Base-by-base conservation (phyloP, 2,113 vertebrate species). In the Carassius carassius region DNA sequence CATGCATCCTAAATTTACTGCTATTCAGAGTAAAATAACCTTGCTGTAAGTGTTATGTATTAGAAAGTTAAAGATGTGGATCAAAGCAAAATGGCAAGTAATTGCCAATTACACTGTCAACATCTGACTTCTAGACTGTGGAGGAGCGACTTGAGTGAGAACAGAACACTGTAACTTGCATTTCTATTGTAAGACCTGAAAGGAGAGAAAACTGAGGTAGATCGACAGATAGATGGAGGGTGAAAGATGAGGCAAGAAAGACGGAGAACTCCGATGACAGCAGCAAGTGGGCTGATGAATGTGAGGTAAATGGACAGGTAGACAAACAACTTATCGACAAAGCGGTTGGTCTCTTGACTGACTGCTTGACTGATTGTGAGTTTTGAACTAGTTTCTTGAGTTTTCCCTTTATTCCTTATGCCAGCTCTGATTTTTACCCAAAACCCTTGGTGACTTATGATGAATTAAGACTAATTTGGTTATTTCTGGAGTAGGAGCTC, bases 301-400 rank as follows among this genome's bases (percentile, higher is more conserved):
- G 32, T 62, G 49, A 79, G 54, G 77, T 49, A 67, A 81, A 87
- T 82, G 62, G n/a, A 78, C 83, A 85, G 74, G 69, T 58, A 78
- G 37, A 63, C 78, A 79, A 85, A 81, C 83, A 84, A 41, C 70
- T 63, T 82, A 72, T 82, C 23, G 74, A 47, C 77, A 21, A 37
- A 69, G 21, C 62, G 47, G 76, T 85, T 73, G 60, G 78, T 63
- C 8, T 73, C 81, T 82, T 82, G 29, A 32, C 51, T 35, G 73
- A 44, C 54, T 12, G 69, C 37, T 35, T 49, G 41, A 85, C 70
- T 86, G 41, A 85, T 84, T 84, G 83, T 49, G 41, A 2, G 32
- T 32, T 78, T 74, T 84, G 23, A 47, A 47, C 23, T 29, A 25
- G 37, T 84, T 60, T 51, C 35, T 69, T 25, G 51, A 77, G 32